Conservation (phyloP, 2,797 vertebrate genomes). For the Anabacerthia variegaticeps region DNA sequence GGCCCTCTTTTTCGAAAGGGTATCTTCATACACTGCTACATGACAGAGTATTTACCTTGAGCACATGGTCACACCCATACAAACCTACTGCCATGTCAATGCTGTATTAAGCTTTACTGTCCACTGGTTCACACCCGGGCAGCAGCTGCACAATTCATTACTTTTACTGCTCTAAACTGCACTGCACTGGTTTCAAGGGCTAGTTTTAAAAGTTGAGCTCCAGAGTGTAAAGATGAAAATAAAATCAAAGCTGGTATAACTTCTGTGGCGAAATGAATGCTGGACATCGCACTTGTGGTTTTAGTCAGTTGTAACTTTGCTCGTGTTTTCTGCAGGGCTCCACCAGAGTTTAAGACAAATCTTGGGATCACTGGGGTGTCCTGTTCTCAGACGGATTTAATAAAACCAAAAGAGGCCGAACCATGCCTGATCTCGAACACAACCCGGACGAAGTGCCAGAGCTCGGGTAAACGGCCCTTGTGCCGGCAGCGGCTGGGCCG, state of each 20-base stretch:
- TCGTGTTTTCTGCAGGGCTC: rapidly evolving
- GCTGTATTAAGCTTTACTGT: rapidly evolving
- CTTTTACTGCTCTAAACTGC: rapidly evolving
- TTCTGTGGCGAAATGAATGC: rapidly evolving
- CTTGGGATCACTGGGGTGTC: rapidly evolving
- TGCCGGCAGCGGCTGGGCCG: not conserved
- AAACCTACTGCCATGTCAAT: rapidly evolving
- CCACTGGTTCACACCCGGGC: rapidly evolving
- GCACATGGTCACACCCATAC: rapidly evolving
- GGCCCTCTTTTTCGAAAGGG: not conserved
- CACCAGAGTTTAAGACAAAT: not conserved
- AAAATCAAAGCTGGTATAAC: not conserved
- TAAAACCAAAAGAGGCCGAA: not conserved
- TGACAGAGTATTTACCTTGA: not conserved
- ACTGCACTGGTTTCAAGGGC: rapidly evolving
- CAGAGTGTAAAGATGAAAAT: not conserved
- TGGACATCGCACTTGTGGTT: rapidly evolving
- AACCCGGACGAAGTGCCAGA: rapidly evolving
- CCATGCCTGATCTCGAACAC: rapidly evolving
- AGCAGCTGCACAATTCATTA: rapidly evolving
- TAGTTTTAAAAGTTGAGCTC: not conserved
- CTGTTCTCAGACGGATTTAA: rapidly evolving
- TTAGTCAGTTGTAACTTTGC: rapidly evolving
- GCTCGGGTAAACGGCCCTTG: rapidly evolving
- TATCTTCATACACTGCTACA: not conserved